A percentile compares a stretch with the other conserved stretches of the same genome.
These are phyloP conservation scores for Pelecanoides urinatrix DNA, from an alignment of 2,113 vertebrate species.

Conservation along the genomic window DNA sequence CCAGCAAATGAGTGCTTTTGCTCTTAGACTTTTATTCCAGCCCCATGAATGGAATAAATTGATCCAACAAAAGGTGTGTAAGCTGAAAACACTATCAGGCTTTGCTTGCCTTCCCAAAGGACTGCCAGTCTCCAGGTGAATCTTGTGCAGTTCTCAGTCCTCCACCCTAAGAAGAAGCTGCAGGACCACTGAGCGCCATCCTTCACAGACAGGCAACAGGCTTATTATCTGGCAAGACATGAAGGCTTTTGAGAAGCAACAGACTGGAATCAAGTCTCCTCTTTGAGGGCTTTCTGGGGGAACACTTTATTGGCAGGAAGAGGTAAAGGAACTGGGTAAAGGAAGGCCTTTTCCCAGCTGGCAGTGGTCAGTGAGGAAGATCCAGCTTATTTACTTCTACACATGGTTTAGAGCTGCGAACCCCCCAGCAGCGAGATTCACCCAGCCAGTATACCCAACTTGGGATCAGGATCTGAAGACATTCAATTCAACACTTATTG, in stretches of 20 bases:
- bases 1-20: not conserved
- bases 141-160: not conserved
- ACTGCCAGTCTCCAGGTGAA: not conserved
- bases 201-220: not conserved
- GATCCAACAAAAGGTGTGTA: not conserved
- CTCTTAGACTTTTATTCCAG: not conserved
- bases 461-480: not conserved
- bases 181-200: rapidly evolving
- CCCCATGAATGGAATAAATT: not conserved
- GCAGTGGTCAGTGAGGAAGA: not conserved
- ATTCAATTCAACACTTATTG: not conserved
- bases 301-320: not conserved
- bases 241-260: not conserved
- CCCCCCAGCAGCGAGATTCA: not conserved
- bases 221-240: not conserved
- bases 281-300: not conserved
- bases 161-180: not conserved
- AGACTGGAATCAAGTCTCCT: not conserved
- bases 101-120: not conserved
- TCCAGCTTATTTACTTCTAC: not conserved
- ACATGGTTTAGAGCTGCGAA: not conserved
- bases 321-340: not conserved
- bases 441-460: not conserved
- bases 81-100: not conserved
- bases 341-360: not conserved